These are phyloP conservation scores for Phortica okadai DNA, from an alignment of 2,888 invertebrate species.

Conservation along the genomic window DNA sequence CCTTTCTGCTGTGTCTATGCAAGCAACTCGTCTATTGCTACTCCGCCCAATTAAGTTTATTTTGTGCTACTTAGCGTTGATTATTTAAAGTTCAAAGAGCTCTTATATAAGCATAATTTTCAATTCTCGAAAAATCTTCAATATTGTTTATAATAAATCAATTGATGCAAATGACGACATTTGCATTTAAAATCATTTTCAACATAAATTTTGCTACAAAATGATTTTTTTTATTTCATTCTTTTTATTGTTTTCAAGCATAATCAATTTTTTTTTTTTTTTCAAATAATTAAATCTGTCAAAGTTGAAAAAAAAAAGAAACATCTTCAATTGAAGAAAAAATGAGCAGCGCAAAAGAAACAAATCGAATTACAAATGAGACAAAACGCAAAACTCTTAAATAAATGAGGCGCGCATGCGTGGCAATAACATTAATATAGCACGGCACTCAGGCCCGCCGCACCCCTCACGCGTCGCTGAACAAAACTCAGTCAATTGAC, in stretches of 20 bases:
- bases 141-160: background rate
- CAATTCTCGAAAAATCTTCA: background rate
- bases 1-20: too few species aligned
- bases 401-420: constrained; percentile 15
- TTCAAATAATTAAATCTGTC: constrained; percentile 66
- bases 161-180: background rate
- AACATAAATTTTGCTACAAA: background rate
- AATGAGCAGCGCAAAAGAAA: background rate
- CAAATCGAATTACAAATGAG: constrained; percentile 12
- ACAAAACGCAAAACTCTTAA: constrained; percentile 3
- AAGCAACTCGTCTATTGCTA: too few species aligned
- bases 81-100: too few species aligned
- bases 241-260: background rate
- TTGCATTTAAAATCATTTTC: constrained; percentile 13
- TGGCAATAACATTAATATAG: background rate
- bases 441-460: background rate
- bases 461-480: background rate
- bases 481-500: background rate
- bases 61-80: too few species aligned
- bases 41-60: too few species aligned
- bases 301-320: constrained; percentile 38
- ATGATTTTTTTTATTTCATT: background rate
- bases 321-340: constrained; percentile 47
- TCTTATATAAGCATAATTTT: background rate
- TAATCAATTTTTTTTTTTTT: constrained; percentile 41